These are phyloP conservation scores for Laticauda laticaudata DNA, from an alignment of 2,113 vertebrate genomes.

Conservation along the genomic window DNA sequence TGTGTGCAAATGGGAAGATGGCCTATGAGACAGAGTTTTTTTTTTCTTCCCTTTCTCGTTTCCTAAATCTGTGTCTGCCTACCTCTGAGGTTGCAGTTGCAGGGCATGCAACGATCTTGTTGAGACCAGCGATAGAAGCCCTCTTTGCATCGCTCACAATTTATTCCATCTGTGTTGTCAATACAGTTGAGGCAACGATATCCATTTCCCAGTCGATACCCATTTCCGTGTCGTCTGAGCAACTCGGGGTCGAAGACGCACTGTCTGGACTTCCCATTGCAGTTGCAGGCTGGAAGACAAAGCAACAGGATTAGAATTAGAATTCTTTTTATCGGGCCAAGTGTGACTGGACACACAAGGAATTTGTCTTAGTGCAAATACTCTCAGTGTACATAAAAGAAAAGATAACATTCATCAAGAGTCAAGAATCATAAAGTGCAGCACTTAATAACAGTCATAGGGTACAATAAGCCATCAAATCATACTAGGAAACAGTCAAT, in stretches of 20 bases:
- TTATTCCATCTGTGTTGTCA: constrained; percentile 78
- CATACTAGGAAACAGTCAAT: too few species aligned
- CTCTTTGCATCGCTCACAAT: constrained; percentile 82
- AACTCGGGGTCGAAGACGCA: constrained; percentile 75
- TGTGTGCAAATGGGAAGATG: not conserved
- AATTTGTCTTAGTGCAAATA: too few species aligned
- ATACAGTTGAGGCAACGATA: constrained; percentile 80
- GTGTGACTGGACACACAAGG: too few species aligned
- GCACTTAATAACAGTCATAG: too few species aligned
- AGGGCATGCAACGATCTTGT: constrained; percentile 74
- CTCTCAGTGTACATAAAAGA: too few species aligned
- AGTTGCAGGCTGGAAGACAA: constrained; percentile 68
- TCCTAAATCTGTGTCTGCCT: not conserved
- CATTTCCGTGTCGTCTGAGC: constrained; percentile 63
- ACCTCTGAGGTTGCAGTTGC: constrained; percentile 82
- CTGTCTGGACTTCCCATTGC: constrained; percentile 77
- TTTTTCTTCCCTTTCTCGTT: not conserved
- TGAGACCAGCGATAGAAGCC: constrained; percentile 74
- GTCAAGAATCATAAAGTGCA: too few species aligned
- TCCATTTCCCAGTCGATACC: constrained; percentile 72
- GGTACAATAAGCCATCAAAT: too few species aligned
- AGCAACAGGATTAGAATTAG: not conserved
- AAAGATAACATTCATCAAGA: too few species aligned
- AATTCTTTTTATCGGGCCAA: too few species aligned
- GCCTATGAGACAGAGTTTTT: not conserved